Evolutionary conservation across 2,888 invertebrate species (phyloP).

Genomic region (Rhabditoides inermis): DNA sequence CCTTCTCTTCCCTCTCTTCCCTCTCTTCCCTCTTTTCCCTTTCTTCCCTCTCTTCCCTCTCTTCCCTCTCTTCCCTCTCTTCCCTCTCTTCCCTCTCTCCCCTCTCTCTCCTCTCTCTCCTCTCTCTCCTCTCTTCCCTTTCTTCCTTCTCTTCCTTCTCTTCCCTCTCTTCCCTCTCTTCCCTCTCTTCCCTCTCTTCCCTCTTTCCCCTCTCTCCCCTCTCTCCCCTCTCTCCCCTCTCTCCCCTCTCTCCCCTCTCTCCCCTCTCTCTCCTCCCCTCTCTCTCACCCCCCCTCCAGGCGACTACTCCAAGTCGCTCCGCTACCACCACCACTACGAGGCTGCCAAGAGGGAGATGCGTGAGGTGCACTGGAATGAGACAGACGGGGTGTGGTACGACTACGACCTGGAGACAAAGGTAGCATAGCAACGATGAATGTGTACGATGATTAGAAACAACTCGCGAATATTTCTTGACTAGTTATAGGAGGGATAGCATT

Average conservation of each 20-base stretch:
- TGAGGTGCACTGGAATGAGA: constrained; percentile 68
- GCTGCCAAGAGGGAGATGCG: constrained; percentile 60
- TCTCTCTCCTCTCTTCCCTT: neutral
- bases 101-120: neutral
- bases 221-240: neutral
- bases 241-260: neutral
- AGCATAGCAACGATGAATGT: neutral
- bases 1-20: too few relatives aligned
- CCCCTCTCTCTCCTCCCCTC: too few relatives aligned
- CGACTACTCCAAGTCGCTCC: constrained; percentile 35
- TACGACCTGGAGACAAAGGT: constrained; percentile 44
- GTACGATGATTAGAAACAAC: neutral
- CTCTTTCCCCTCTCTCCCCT: neutral
- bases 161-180: neutral
- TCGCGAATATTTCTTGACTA: neutral
- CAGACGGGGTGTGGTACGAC: constrained; percentile 61
- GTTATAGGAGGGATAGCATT: constrained; percentile 1
- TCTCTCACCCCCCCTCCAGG: too few relatives aligned
- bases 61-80: neutral
- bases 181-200: neutral
- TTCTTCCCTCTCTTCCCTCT: neutral
- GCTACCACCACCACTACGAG: constrained; percentile 42
- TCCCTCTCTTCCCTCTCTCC: neutral
- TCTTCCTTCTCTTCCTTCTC: too few relatives aligned
- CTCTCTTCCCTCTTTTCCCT: constrained; percentile 10